A percentile compares a stretch with the other conserved stretches of the same genome.
Evolutionary conservation across 2,797 vertebrate species (phyloP).

Genomic region (Falco biarmicus): DNA sequence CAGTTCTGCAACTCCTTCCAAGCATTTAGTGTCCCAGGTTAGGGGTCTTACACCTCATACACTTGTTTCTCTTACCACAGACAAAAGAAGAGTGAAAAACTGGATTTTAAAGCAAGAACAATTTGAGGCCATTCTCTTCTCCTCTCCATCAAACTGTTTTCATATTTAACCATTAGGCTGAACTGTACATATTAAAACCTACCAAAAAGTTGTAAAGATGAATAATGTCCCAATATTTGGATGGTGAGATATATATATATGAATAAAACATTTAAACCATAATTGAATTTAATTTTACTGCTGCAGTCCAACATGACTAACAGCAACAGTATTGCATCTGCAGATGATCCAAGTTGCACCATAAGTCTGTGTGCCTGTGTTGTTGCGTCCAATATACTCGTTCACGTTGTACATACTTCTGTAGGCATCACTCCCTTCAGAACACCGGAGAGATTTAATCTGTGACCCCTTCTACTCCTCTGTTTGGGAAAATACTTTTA

Average conservation of each 20-base stretch:
- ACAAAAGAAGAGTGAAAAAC: not conserved
- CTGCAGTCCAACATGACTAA: not conserved
- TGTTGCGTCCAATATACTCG: not conserved
- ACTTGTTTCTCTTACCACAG: not conserved
- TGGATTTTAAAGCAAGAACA: not conserved
- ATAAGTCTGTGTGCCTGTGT: fast-evolving
- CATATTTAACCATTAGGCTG: not conserved
- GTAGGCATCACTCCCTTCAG: not conserved
- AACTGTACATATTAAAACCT: not conserved
- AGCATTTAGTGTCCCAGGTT: not conserved
- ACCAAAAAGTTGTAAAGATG: not conserved
- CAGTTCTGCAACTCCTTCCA: not conserved
- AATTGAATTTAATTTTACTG: not conserved
- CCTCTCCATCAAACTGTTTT: not conserved
- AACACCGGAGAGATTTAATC: not conserved
- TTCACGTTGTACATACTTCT: not conserved
- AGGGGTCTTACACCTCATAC: not conserved
- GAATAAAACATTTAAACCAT: not conserved
- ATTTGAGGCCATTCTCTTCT: not conserved
- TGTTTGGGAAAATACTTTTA: not conserved
- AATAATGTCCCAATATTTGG: not conserved
- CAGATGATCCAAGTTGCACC: not conserved
- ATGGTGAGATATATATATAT: not conserved
- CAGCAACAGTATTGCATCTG: not conserved
- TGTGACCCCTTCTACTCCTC: not conserved